Base-by-base conservation (phyloP, 53 echinoderm and acorn worm genomes). In the Apostichopus leukothele region DNA sequence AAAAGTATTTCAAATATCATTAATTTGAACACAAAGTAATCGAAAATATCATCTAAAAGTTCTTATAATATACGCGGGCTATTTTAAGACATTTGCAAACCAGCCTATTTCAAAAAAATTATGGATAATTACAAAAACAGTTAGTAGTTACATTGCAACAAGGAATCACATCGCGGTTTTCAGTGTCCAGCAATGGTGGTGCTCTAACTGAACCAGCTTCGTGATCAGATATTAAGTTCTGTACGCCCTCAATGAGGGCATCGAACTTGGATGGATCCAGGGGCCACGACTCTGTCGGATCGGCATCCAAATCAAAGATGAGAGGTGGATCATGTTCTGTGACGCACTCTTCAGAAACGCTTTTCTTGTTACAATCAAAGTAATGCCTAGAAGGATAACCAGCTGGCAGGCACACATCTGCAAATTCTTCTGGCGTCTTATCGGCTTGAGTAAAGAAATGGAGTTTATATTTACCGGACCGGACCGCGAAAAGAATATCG, bases 401-500 rank as follows among this genome's bases (percentile, higher is more conserved):
- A 4, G 78, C 88, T 25, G 54, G 63, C 0, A 53, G 19, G n/a
- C 94, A 94, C 8, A 80, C 13, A 59, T 7, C 78, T 4, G 63
- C 73, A 18, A 89, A 74, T 18, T 74, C 39, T 0, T 78, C 91
- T 14, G 60, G 73, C 0, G 91, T 74, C 9, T 66, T 74, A 5
- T 92, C 87, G 13, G 55, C 73, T 52, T 93, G 95, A 7, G 95
- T 93, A 76, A 73, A 83, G 88, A 92, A 95, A 79, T 97, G 97
- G 6, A 92, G 76, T 81, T 95, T 95, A 88, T 95, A 95, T 9
- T 86, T 51, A 25, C 93, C 92, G 86, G 92, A 91, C 52, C 91
- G 81, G 10, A 95, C 93, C 53, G 97, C 97, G 92, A 92, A 92
- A 3, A 97, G 75, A 26, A 87, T 86, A 52, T 93, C 87, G n/a